Evolutionary conservation across 2,797 vertebrate species (phyloP).

Genomic region (Dallia pectoralis): DNA sequence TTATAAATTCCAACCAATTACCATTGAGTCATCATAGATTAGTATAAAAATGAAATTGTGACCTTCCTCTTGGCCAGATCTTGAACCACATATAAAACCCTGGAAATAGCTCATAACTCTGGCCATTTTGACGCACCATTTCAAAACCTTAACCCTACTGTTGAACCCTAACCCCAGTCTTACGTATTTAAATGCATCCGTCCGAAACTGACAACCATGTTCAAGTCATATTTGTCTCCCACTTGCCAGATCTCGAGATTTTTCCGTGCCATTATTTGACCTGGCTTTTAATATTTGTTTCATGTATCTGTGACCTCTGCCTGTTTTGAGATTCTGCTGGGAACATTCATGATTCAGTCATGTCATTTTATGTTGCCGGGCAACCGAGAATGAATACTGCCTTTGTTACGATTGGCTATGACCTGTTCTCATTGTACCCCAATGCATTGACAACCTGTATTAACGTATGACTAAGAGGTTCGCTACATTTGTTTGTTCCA

Average conservation of each 20-base stretch:
- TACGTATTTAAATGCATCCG: neutral
- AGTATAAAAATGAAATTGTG: neutral
- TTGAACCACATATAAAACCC: neutral
- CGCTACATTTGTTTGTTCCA: conserved; percentile 9
- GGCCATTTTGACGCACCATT: neutral
- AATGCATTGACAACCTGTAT: neutral
- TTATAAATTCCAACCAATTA: neutral
- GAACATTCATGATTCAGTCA: conserved; percentile 32
- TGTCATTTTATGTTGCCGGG: conserved; percentile 33
- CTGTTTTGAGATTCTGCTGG: conserved; percentile 8
- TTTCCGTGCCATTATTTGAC: conserved; percentile 4
- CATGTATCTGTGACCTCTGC: conserved; percentile 19
- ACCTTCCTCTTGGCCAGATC: neutral
- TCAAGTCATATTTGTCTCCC: conserved; percentile 2
- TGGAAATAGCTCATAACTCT: neutral
- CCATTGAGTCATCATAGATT: neutral
- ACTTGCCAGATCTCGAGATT: neutral
- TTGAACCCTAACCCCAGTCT: neutral
- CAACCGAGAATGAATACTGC: conserved; percentile 21
- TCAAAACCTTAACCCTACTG: neutral
- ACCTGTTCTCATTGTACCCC: conserved; percentile 3
- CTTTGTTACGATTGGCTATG: conserved; percentile 10
- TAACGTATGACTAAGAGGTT: conserved; percentile 4
- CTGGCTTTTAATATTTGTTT: conserved; percentile 24
- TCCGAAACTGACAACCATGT: conserved; percentile 9